These are phyloP conservation scores for Pissodes strobi DNA, from an alignment of 1,140 invertebrate genomes.

Conservation along the genomic window DNA sequence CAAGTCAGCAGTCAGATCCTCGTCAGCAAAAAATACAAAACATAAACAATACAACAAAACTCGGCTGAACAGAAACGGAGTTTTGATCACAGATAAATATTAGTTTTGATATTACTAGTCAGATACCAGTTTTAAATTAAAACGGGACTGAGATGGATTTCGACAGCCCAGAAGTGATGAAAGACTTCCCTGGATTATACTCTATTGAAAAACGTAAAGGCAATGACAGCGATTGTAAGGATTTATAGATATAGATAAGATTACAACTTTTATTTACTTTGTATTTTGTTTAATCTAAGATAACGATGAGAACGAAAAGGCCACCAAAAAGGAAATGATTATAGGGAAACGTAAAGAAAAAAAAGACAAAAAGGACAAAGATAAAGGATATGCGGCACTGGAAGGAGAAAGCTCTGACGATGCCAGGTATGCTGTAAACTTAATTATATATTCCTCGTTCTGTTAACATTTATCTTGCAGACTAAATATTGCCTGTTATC, in stretches of 20 bases:
- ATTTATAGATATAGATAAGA: slow-evolving; percentile 24
- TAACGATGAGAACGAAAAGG: slow-evolving; percentile 56
- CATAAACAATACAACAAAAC: no score
- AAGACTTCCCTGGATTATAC: slow-evolving; percentile 88
- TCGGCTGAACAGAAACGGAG: no score
- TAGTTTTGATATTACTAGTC: no score
- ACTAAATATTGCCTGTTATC: no score
- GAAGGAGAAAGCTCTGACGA: slow-evolving; percentile 92
- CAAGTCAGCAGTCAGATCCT: no score
- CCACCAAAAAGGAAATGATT: slow-evolving; percentile 61
- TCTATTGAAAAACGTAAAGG: slow-evolving; percentile 74
- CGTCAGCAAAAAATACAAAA: no score
- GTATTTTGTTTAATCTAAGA: slow-evolving; percentile 39
- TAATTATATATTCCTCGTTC: no score
- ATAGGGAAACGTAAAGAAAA: slow-evolving; percentile 75
- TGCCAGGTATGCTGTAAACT: no score
- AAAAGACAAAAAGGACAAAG: slow-evolving; percentile 82
- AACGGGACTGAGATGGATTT: slow-evolving; percentile 91
- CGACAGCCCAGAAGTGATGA: slow-evolving; percentile 87
- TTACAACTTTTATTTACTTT: slow-evolving; percentile 29
- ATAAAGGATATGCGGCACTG: slow-evolving; percentile 85
- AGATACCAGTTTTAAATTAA: no score
- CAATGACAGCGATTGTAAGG: slow-evolving; percentile 87
- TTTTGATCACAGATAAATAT: no score
- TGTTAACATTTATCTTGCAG: no score